Evolutionary conservation across 2,797 vertebrate species (phyloP), one percentile per base, ranked within the genome.

Genomic region (Geotria australis): DNA sequence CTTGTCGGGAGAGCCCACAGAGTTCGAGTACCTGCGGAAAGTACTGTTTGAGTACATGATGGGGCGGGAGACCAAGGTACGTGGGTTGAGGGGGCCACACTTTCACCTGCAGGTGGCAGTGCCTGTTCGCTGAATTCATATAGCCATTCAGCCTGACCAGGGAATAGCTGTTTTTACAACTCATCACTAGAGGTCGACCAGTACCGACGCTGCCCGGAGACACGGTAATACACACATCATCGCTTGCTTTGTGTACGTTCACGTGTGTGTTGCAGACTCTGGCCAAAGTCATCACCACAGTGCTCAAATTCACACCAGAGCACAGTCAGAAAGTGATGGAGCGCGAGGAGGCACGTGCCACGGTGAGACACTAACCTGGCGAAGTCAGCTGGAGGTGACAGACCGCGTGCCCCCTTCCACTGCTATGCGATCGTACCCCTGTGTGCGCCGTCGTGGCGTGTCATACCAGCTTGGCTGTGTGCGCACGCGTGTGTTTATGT

Each of bases 21-120:
- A 98, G 65, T 80, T 83, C 68, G 89, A 96, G 68, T 98, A 98
- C 68, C 76, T 98, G 66, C 76, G 80, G 68, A 98, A 96, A 68
- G 89, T 94, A 63, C 64, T 98, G 64, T 96, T 83, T 64, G 89
- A 96, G 59, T 98, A 98, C 69, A 96, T 96, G 91, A 98, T 98
- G 91, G 91, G 91, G 63, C 76, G 76, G 59, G 91, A 98, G 71
- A 96, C 89, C 60, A 98, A 93, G 81, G 91, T 96, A 82, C 14
- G 56, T 13, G 10, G 13, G 11, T 7, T 13, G 10, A 46, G 15
- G 10, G 12, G 53, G 7, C 6, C 49, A 15, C 24, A 11, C 4
- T 46, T n/a, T 10, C 24, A 38, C 7, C 14, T 59, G 24, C 55
- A 15, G 5, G 10, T 48, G 57, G 7, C 10, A 46, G 47, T 57